Evolutionary conservation across 2,113 vertebrate genomes (phyloP).

Genomic region (Spheniscus mendiculus): DNA sequence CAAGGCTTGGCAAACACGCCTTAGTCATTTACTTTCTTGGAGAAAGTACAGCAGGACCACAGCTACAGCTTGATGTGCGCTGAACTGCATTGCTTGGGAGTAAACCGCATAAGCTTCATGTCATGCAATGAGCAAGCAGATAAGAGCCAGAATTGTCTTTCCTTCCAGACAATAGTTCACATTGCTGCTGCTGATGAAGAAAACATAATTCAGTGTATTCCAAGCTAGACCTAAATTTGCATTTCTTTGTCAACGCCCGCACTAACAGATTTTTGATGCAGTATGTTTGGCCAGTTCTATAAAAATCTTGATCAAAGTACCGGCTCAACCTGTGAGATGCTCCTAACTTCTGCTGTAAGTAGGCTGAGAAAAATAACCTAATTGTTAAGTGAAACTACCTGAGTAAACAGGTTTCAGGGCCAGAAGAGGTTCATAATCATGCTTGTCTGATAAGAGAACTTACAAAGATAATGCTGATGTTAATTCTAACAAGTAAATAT

Average conservation of each 20-base stretch:
- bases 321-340: not conserved
- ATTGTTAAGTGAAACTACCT: not conserved
- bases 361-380: not conserved
- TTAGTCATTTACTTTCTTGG: not conserved
- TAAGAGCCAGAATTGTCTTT: not conserved
- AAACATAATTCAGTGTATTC: not conserved
- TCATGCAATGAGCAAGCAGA: not conserved
- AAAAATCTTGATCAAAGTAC: not conserved
- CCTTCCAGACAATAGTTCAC: not conserved
- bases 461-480: not conserved
- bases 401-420: not conserved
- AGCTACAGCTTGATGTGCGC: not conserved
- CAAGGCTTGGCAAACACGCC: not conserved
- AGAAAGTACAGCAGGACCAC: not conserved
- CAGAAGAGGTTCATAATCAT: not conserved
- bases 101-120: rapidly evolving
- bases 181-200: not conserved
- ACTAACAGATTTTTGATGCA: not conserved
- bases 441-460: not conserved
- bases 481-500: not conserved
- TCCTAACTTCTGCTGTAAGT: not conserved
- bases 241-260: not conserved
- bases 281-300: not conserved
- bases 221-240: not conserved
- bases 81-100: not conserved